Base-by-base conservation (phyloP, 2,888 invertebrate genomes). In the Macrosoma leucophasiata region DNA sequence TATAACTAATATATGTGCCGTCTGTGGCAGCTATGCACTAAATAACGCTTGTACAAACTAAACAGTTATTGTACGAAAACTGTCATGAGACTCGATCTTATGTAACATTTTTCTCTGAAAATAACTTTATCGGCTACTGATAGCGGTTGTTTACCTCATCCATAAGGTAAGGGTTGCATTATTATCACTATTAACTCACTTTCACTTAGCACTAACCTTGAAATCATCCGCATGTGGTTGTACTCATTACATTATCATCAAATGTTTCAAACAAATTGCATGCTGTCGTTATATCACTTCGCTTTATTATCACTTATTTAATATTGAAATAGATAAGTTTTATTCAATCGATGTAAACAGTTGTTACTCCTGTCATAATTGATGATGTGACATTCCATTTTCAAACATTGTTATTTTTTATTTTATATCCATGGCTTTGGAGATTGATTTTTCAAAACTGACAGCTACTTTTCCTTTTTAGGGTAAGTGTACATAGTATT, bases 31-130 rank as follows among this genome's bases (percentile, higher is more conserved):
- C 62, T 58, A 76, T 76, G 73, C 62, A 60, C 55, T 68, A 52
- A 62, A 57, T 72, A 79, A 70, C 68, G 66, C 68, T 71, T 66
- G 41, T 47, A 50, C 54, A 56, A 52, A 52, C 52, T 45, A 59
- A 55, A 58, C 38, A 53, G 47, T 51, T 48, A 58, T 55, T 53
- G 51, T 37, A 39, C 19, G 27, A 45, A 58, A 38, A 48, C 66
- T 77, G 81, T 79, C 82, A 82, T 77, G 72, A 68, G 76, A 72
- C 61, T 61, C 48, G 45, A 43, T 64, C 82, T 82, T 82, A 82
- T 81, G 81, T 82, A 82, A 82, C 74, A 70, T 64, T 69, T 72
- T 59, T 69, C 61, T 64, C 61, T 58, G 64, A 67, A 75, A 73
- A 66, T 70, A 68, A 63, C 62, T 53, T 50, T 67, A 57, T 54